These are phyloP conservation scores for Cyclopterus lumpus DNA, from an alignment of 2,797 vertebrate species.

Conservation along the genomic window DNA sequence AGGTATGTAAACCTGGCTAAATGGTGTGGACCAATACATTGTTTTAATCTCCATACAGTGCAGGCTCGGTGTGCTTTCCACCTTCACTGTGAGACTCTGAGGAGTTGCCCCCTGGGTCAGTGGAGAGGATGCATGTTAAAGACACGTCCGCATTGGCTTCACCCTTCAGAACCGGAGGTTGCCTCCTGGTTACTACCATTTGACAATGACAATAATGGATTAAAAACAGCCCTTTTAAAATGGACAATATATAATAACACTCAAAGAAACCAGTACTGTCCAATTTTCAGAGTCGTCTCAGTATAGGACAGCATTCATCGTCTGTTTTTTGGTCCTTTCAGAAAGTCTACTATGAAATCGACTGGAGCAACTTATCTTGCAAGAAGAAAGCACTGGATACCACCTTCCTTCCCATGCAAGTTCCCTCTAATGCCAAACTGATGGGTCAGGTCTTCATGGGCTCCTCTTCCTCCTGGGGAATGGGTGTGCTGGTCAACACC, in stretches of 20 bases:
- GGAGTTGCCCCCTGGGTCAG: no score
- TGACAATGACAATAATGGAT: background rate
- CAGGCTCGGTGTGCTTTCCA: no score
- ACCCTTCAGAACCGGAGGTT: no score
- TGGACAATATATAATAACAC: background rate
- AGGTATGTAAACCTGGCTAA: no score
- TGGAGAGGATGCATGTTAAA: no score
- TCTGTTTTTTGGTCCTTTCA: slow-evolving; percentile 14
- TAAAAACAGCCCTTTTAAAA: background rate
- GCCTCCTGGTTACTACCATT: no score
- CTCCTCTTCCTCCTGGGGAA: slow-evolving; percentile 66
- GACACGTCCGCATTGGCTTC: no score
- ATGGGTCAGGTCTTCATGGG: slow-evolving; percentile 58
- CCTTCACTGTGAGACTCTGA: no score
- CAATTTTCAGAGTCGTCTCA: background rate
- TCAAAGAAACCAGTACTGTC: background rate
- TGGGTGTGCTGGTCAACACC: slow-evolving; percentile 66
- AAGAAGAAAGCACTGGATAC: slow-evolving; percentile 47
- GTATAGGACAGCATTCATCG: background rate
- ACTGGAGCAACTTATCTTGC: slow-evolving; percentile 52
- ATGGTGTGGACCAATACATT: no score
- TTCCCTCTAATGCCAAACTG: slow-evolving; percentile 51
- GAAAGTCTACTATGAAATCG: slow-evolving; percentile 63
- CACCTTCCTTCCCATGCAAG: slow-evolving; percentile 52
- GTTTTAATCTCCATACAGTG: no score